Evolutionary conservation across 23 tunicate species (phyloP), one percentile per base, ranked within the genome.

Genomic region (Halocynthia roretzi): DNA sequence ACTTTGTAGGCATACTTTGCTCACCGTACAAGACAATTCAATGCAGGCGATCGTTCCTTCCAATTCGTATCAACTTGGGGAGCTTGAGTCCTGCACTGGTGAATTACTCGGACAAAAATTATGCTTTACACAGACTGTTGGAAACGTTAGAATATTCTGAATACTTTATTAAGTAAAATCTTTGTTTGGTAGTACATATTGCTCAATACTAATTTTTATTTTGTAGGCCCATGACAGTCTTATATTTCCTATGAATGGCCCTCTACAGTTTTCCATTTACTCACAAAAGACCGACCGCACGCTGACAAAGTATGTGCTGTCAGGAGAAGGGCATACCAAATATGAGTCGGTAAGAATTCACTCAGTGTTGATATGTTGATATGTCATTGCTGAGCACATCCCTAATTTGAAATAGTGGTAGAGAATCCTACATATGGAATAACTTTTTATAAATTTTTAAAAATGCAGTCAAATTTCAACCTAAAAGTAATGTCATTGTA

Each of bases 41-140:
- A 31, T 31, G 44, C 44, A 31, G 44, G 44, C 44, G 4, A 31
- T 31, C 44, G 44, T 31, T 31, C 44, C 44, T 31, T 31, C 44
- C 44, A 31, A 31, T 31, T 31, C 44, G 44, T 31, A 31, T 31
- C 44, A 31, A 31, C 44, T 31, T 31, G 44, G 44, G 44, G 44
- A 31, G 44, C 1, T 31, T 48, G 68, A 62, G 7, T 70, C 19
- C 17, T 92, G 98, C 72, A 18, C 81, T 11, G 74, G 67, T 40
- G 92, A 82, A 68, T 52, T 61, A 51, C 84, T 77, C 22, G 92
- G 98, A 52, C 98, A 92, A 49, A 57, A 82, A 52, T 7, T 92
- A 11, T 92, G 98, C 76, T 56, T 54, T 62, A 74, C 78, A 53
- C 55, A 74, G 10, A 74, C 22, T 10, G 55, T 48, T 8, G 70